A percentile compares a stretch with the other conserved stretches of the same genome.
phyloP scores from a whole-genome alignment of 2,797 vertebrate species.

The Poecilia wingei region DNA sequence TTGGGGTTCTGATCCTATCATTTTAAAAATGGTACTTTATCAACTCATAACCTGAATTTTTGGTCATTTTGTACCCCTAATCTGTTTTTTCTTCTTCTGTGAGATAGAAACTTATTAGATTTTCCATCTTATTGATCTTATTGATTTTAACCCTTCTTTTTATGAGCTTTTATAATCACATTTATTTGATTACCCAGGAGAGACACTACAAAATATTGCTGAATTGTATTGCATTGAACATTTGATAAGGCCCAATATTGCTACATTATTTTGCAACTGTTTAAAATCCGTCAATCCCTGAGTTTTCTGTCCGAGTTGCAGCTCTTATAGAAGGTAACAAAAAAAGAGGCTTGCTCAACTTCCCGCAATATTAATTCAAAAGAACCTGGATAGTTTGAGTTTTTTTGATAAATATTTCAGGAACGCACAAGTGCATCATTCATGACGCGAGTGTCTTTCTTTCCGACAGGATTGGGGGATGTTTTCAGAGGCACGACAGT shows the following conservation, averaged over 20 bases:
- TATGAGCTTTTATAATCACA: background rate
- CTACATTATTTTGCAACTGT: background rate
- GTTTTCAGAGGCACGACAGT: constrained; percentile 8
- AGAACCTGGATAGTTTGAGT: constrained; percentile 10
- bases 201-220: background rate
- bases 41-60: background rate
- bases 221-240: background rate
- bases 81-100: background rate
- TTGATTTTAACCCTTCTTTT: background rate
- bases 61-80: background rate
- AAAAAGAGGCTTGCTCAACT: background rate
- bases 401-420: constrained; percentile 56
- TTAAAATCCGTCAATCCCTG: background rate
- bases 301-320: background rate
- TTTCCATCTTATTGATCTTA: background rate
- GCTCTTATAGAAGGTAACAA: background rate
- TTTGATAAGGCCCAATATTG: background rate
- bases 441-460: constrained; percentile 31
- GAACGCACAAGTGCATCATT: constrained; percentile 41
- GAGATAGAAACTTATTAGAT: background rate
- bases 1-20: background rate
- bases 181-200: background rate
- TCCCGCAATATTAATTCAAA: constrained; percentile 44
- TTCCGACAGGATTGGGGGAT: constrained; percentile 22
- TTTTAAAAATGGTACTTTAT: background rate